Base-by-base conservation (phyloP, 2,888 invertebrate genomes). In the Bellardia pandia region DNA sequence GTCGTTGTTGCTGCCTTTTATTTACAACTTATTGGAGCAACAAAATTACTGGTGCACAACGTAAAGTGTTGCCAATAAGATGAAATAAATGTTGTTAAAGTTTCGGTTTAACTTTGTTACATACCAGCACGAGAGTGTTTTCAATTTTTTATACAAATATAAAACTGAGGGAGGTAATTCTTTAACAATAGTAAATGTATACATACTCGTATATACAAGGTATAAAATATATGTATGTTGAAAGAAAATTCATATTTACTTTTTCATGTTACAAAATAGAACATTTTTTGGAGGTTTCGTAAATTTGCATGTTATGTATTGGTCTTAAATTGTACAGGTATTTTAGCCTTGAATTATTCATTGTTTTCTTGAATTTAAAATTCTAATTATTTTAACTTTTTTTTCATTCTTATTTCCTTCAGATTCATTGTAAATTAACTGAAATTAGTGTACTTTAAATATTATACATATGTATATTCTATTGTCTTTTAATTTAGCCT, bases 21-120 rank as follows among this genome's bases (percentile, higher is more conserved):
- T 86, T 83, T 86, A 86, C 79, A 86, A 86, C 62, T 88, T 89
- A 88, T 85, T 89, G 88, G 89, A 88, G 89, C 89, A 89, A 88
- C 89, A 88, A 88, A 90, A 86, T 90, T 88, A 90, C 89, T 90
- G 90, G 89, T 89, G 90, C 90, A 88, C 88, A 81, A 75, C 86
- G 75, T 72, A 80, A 86, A 89, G 88, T 85, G 88, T 86, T 89
- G 86, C 89, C 89, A 89, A 89, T 87, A 75, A 75, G 72, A 72
- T 80, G 72, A 72, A 88, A 62, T 80, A 83, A 87, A 87, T 78
- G 84, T 45, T 80, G 58, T 74, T 68, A 48, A 68, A 62, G 16
- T 69, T 75, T 42, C 74, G 33, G 13, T 83, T 83, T 53, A 79
- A 68, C 78, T 71, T 76, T 58, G 64, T 69, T 75, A 79, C 48